Base-by-base conservation (phyloP, 2,888 invertebrate species). In the Ectemnius continuus region DNA sequence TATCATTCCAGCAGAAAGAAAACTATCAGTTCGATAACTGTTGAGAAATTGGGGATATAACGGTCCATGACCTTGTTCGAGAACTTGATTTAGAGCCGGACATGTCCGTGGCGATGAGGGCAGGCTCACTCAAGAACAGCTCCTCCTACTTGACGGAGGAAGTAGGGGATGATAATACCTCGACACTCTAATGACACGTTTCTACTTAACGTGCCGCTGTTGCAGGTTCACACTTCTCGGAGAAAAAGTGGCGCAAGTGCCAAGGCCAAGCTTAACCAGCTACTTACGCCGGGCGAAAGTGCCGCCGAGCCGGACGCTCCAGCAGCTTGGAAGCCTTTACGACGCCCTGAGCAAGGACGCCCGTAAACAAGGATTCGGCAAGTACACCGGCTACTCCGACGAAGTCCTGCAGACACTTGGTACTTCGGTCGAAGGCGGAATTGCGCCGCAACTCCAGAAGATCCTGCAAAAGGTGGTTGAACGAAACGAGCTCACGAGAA, bases 311-410 rank as follows among this genome's bases (percentile, higher is more conserved):
- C 91, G 91, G 0, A 93, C 94, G 0, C 93, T 94, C 73, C 91
- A 94, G 63, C 92, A 94, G 61, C 88, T 95, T 62, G 87, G 94
- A 71, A 89, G 93, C 23, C 86, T 95, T 45, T 95, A 95, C 85
- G 95, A 95, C 80, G 91, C 93, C 4, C 84, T 95, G 62, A 94
- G 94, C 86, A 93, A 94, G 76, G 95, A 95, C 74, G 93, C 94
- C 0, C 94, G 94, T 85, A 93, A 91, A 71, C 92, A 94, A 80
- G 92, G 93, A 47, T 91, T 94, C 4, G 93, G 93, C 4, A 94
- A 94, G 81, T 94, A 92, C 81, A 91, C 92, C 92, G 95, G 95
- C 13, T 95, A 93, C 88, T 92, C 94, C 0, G 92, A 93, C 2
- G 91, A 91, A 36, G 92, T 94, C 11, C 91, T 95, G 85, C 91